Conservation (phyloP, 1,140 invertebrate genomes). For the Anadara kagoshimensis region DNA sequence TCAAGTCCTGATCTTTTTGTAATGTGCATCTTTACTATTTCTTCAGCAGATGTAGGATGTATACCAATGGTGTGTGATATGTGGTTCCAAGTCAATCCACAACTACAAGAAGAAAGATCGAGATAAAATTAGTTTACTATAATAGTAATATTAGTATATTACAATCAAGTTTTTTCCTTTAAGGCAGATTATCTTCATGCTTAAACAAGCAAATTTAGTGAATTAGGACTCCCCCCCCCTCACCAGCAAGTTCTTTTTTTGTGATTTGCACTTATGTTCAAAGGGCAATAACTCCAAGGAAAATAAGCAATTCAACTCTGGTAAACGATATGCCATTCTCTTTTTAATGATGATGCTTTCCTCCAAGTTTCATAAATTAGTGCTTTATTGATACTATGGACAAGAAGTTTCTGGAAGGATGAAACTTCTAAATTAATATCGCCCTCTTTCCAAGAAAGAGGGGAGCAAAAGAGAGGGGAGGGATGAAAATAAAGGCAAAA, state of each 20-base stretch:
- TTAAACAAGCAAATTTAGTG: neutral
- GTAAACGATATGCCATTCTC: too few species aligned
- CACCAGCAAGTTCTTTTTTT: too few species aligned
- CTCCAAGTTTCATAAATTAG: too few species aligned
- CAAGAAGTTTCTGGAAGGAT: too few species aligned
- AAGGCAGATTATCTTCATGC: neutral
- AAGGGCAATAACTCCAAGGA: too few species aligned
- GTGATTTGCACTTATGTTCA: neutral
- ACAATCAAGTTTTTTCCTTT: neutral
- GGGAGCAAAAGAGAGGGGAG: too few species aligned
- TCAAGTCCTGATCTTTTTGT: constrained; percentile 77
- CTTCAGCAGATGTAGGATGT: constrained; percentile 95
- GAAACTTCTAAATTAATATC: too few species aligned
- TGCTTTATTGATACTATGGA: too few species aligned
- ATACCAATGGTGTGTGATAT: constrained; percentile 93
- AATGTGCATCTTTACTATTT: constrained; percentile 77
- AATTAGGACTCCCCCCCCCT: neutral
- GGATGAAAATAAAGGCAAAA: neutral
- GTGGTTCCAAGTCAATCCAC: constrained; percentile 88
- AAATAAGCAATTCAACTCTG: too few species aligned
- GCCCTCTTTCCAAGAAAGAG: too few species aligned
- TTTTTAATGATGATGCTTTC: too few species aligned
- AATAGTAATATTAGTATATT: neutral
- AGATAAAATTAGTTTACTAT: neutral
- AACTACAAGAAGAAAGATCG: constrained; percentile 58